Evolutionary conservation across 2,888 invertebrate species (phyloP), one percentile per base, ranked within the genome.

Genomic region (Leptarthrus brevirostris): DNA sequence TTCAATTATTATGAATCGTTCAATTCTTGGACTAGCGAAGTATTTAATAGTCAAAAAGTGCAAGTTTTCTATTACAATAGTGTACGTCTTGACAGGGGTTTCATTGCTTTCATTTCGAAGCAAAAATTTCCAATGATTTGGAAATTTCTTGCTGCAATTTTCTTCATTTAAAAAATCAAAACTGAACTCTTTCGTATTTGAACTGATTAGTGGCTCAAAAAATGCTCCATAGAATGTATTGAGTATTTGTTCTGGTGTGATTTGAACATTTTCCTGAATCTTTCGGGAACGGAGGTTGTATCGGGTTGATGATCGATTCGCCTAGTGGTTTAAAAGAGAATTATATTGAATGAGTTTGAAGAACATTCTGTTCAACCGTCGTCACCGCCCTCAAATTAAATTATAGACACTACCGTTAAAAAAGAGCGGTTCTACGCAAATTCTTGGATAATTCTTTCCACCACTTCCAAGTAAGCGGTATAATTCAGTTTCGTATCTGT

Each of bases 161-260:
- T 44, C 8, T 14, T 44, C 44, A 2, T 44, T 14, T 14, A 12
- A 44, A 12, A 44, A 44, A 44, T 44, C 16, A 4, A 44, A 14
- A 44, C 44, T 44, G n/a, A 44, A 44, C n/a, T 44, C 44, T 4
- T 44, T 44, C 5, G 44, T 44, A 12, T 44, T 44, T 3, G 44
- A 12, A 12, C 16, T 1, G n/a, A 44, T 12, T 4, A 44, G 12
- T 8, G 44, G 44, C 12, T 44, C 44, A 44, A 44, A 44, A 44
- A 44, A 44, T 44, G 44, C 44, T 14, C 44, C 44, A 44, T 44
- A 44, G n/a, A 44, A 44, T 44, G 44, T 44, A 12, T 44, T 44
- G 3, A 44, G 5, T 8, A 44, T 44, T 44, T 44, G 44, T 12
- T 44, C n/a, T 12, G 44, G 8, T 44, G 44, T 44, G 6, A 30